Evolutionary conservation across 2,888 invertebrate genomes (phyloP).

Genomic region (Epiblema foenella): DNA sequence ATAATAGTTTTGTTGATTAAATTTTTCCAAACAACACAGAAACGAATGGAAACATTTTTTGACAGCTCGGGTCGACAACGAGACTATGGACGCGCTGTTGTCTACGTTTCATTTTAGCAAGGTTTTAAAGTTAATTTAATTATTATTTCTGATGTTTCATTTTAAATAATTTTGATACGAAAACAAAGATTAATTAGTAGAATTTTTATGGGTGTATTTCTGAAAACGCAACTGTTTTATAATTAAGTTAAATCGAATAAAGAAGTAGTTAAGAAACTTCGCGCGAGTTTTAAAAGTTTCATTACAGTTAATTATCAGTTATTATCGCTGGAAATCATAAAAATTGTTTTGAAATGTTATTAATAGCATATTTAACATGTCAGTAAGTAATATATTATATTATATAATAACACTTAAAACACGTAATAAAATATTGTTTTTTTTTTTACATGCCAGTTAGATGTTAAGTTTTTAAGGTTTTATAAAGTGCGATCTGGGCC

Average conservation of each 20-base stretch:
- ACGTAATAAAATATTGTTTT: no score
- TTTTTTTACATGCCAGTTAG: no score
- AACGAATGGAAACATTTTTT: conserved; percentile 71
- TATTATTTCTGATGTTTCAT: conserved; percentile 9
- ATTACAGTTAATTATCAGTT: neutral
- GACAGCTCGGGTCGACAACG: conserved; percentile 68
- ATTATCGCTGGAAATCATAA: neutral
- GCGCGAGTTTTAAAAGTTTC: conserved; percentile 40
- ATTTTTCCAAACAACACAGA: conserved; percentile 59
- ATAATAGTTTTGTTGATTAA: conserved; percentile 37
- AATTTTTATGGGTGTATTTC: neutral
- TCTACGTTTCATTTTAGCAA: conserved; percentile 65
- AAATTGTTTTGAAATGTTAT: neutral
- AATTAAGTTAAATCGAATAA: conserved; percentile 24
- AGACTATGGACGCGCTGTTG: conserved; percentile 58
- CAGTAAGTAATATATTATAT: no score
- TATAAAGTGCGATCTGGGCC: no score
- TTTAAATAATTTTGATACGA: neutral
- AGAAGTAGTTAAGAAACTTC: conserved; percentile 23
- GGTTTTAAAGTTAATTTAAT: conserved; percentile 35
- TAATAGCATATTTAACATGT: no score
- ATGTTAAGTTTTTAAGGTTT: no score
- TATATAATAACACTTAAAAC: no score
- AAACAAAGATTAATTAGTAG: conserved; percentile 13
- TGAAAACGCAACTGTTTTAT: no score